These are phyloP conservation scores for Papilio gigon DNA, from an alignment of 2,888 invertebrate species.

Conservation along the genomic window DNA sequence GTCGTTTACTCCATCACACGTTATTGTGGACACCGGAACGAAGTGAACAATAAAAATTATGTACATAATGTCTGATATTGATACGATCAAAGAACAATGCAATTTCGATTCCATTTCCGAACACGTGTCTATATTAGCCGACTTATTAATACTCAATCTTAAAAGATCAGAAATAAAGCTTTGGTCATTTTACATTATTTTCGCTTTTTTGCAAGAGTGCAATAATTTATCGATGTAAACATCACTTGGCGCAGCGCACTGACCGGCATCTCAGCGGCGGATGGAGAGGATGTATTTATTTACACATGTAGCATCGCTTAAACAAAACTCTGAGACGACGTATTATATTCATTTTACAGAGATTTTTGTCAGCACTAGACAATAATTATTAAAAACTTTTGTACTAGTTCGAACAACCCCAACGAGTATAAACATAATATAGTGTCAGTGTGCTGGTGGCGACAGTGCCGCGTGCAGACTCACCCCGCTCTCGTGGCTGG, in stretches of 20 bases:
- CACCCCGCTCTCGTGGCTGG: slow-evolving; percentile 81
- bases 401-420: too few species aligned
- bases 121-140: background rate
- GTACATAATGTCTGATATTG: too few species aligned
- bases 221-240: slow-evolving; percentile 5
- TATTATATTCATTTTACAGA: slow-evolving; percentile 25
- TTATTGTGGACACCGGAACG: too few species aligned
- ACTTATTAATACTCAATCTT: background rate
- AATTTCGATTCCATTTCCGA: background rate
- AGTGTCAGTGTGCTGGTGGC: background rate
- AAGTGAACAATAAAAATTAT: too few species aligned
- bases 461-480: slow-evolving; percentile 54
- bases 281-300: slow-evolving; percentile 3
- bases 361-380: background rate
- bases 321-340: slow-evolving; percentile 6
- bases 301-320: slow-evolving; percentile 9
- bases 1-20: too few species aligned
- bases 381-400: too few species aligned
- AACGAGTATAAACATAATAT: too few species aligned
- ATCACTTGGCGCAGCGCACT: background rate
- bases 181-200: background rate
- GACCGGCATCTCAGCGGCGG: background rate
- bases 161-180: background rate
- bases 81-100: too few species aligned
- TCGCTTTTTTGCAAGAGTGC: background rate